Evolutionary conservation across 2,113 vertebrate species (phyloP), one percentile per base, ranked within the genome.

Genomic region (Laterallus jamaicensis): DNA sequence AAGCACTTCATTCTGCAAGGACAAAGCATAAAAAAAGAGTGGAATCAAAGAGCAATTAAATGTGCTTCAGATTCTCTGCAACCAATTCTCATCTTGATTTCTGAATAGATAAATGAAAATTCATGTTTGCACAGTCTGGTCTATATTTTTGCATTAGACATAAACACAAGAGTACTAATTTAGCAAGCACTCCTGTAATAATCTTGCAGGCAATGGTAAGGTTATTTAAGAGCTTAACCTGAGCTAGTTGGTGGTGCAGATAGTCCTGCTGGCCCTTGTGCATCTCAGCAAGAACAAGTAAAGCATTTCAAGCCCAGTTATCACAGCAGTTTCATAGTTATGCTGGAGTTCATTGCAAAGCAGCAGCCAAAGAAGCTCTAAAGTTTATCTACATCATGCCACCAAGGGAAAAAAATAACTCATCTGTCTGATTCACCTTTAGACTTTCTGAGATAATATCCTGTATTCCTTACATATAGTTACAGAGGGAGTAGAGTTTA

Each of bases 241-340:
- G n/a, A 73, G 64, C 40, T 80, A 32, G 26, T 6, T 1, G 0
- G 0, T 12, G 60, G 20, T 44, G 31, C 55, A 73, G 56, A 55
- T 59, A 44, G 40, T 77, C 49, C 55, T 85, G 40, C 58, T 69
- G 63, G 42, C 60, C 76, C 39, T 59, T 54, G 47, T 40, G 25
- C 52, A 47, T 47, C 56, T 28, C 25, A 40, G 7, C 0, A 4
- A 69, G 56, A 64, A 10, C 14, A 82, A 40, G 28, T 15, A 42
- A 84, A 67, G 31, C 6, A 10, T 59, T 49, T 78, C 50, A 50
- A 67, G 22, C 40, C 37, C 47, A n/a, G 39, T 19, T 64, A 10
- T 44, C 28, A 35, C 17, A 63, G 24, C 3, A 52, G 21, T 78
- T 84, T 74, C 49, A 21, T 21, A 12, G 40, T 49, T 62, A 71